A percentile compares a stretch with the other conserved stretches of the same genome.
These are phyloP conservation scores for Heterodera schachtii DNA, from an alignment of 1,140 invertebrate species.

Conservation along the genomic window DNA sequence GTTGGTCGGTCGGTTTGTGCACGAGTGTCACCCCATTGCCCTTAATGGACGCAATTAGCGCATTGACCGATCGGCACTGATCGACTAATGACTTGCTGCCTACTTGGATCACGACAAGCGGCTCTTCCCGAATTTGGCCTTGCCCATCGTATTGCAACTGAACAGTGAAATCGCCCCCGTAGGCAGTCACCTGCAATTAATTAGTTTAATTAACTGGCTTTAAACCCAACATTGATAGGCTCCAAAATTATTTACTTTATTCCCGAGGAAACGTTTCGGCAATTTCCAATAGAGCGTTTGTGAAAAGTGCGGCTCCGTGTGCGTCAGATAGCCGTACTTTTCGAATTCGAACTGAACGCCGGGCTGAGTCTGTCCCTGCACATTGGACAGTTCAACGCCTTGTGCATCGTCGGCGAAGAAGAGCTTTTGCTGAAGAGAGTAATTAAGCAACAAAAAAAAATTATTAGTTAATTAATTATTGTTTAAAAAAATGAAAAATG, in stretches of 20 bases:
- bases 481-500: too few species aligned
- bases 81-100: neutral
- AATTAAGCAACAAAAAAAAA: neutral
- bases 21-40: slow-evolving; percentile 64
- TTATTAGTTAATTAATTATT: too few species aligned
- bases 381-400: slow-evolving; percentile 59
- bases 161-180: slow-evolving; percentile 60
- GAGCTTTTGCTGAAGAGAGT: slow-evolving; percentile 62
- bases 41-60: slow-evolving; percentile 34
- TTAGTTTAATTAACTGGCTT: too few species aligned
- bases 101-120: slow-evolving; percentile 61
- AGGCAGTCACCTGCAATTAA: slow-evolving; percentile 56
- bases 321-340: slow-evolving; percentile 53
- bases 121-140: slow-evolving; percentile 51
- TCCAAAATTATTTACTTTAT: slow-evolving; percentile 74
- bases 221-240: slow-evolving; percentile 17
- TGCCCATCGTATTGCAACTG: slow-evolving; percentile 56
- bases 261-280: slow-evolving; percentile 80
- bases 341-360: slow-evolving; percentile 51
- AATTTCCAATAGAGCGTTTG: slow-evolving; percentile 77
- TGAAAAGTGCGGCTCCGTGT: slow-evolving; percentile 42
- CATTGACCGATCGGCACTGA: slow-evolving; percentile 3
- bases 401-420: slow-evolving; percentile 58
- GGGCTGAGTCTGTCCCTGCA: slow-evolving; percentile 41
- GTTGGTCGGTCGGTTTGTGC: slow-evolving; percentile 54